Percentiles rank a stretch among this genome's conserved stretches.
phyloP scores from a whole-genome alignment of 1,140 invertebrate genomes.

The Sitophilus oryzae region DNA sequence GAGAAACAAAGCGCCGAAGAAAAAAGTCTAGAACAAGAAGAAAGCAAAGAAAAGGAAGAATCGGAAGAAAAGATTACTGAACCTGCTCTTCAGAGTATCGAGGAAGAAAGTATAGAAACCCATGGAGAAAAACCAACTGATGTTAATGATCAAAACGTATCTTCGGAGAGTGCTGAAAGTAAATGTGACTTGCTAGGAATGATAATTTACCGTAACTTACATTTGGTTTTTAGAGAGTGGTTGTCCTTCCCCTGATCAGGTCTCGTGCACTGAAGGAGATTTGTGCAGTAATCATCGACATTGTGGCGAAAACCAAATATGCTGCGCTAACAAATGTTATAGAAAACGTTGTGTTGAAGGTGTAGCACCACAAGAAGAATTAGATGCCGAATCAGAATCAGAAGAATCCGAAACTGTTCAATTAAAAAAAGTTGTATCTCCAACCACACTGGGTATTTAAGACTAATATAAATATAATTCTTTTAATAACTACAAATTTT shows the following conservation, averaged over 20 bases:
- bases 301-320: slow-evolving; percentile 21
- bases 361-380: slow-evolving; percentile 10
- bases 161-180: not conserved
- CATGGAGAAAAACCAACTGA: not conserved
- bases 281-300: slow-evolving; percentile 17
- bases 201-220: no score
- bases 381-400: slow-evolving; percentile 19
- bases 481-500: not conserved
- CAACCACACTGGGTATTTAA: slow-evolving; percentile 11
- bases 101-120: not conserved
- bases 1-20: slow-evolving; percentile 20
- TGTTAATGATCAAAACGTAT: no score
- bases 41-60: slow-evolving; percentile 38
- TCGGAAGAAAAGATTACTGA: slow-evolving; percentile 24
- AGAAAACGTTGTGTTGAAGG: slow-evolving; percentile 16
- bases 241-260: slow-evolving; percentile 9
- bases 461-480: not conserved
- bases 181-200: not conserved
- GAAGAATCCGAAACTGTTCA: slow-evolving; percentile 16
- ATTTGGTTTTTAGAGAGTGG: slow-evolving; percentile 11
- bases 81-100: slow-evolving; percentile 5
- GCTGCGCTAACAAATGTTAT: slow-evolving; percentile 23
- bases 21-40: slow-evolving; percentile 32
- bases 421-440: slow-evolving; percentile 10
- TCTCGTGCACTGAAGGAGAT: slow-evolving; percentile 19